Base-by-base conservation (phyloP, 2,113 vertebrate species). In the Pimephales promelas region DNA sequence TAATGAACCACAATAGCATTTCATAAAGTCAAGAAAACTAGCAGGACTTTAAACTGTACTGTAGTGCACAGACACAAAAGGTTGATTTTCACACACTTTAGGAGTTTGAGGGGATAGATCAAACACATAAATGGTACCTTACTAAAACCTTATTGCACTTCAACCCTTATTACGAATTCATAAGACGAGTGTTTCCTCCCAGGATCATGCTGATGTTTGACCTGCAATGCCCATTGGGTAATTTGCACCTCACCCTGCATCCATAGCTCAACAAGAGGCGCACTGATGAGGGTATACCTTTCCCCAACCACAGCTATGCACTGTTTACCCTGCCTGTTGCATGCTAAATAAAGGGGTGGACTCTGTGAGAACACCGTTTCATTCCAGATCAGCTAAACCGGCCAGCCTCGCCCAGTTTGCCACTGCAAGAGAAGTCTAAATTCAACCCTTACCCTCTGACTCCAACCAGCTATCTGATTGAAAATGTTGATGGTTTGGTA, bases 301-400 rank as follows among this genome's bases (percentile, higher is more conserved):
- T 16, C 75, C 68, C 71, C 84, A 24, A 90, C 92, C 90, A 90
- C 92, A 93, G 91, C 85, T 90, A 90, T 91, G 90, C 64, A 64
- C 59, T 90, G 91, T 92, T 93, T 91, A 89, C 89, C 89, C 89
- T 90, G 90, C 83, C 81, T 86, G 87, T 86, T 73, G 81, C 31
- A 64, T 83, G 85, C 87, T 88, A 89, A 90, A 91, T 87, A 87
- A 90, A 88, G 86, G 80, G 85, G 75, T 22, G 6, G 6, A 84
- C 88, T 86, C 86, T 59, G 88, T 49, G 77, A 47, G 73, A 79
- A 43, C 28, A 77, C 83, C 64, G 40, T 68, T 18, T 57, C 76
- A 57, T 59, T 36, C 22, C 47, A 49, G n/a, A 43, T n/a, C 10
- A 16, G 40, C 18, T 26, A 20, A 57, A 73, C 68, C 4, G 18